Percentiles rank a stretch among this genome's conserved stretches.
phyloP scores from a whole-genome alignment of 2,113 vertebrate genomes.

The Tragelaphus scriptus region DNA sequence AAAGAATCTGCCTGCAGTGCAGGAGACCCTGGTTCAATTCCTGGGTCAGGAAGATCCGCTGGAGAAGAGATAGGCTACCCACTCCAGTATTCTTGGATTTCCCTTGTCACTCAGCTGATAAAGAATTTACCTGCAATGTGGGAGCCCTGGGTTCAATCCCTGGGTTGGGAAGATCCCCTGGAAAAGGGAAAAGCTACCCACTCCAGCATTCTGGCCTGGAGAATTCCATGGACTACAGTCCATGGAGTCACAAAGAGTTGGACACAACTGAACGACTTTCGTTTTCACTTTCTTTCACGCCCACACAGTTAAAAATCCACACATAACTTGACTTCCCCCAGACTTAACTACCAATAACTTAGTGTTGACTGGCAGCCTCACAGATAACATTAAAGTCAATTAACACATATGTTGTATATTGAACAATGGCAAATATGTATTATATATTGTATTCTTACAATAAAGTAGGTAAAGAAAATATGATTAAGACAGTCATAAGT shows the following conservation, averaged over 20 bases:
- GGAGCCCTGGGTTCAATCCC: not conserved
- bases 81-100: not conserved
- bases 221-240: not conserved
- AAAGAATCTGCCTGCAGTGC: not conserved
- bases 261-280: not conserved
- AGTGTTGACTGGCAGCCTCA: not conserved
- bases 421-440: not conserved
- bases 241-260: not conserved
- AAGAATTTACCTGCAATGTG: not conserved
- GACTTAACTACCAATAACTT: not conserved
- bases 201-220: not conserved
- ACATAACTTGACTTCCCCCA: not conserved
- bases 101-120: not conserved
- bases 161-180: not conserved
- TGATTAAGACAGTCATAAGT: not conserved
- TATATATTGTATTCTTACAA: not conserved
- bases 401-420: not conserved
- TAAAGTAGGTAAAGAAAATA: not conserved
- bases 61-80: not conserved
- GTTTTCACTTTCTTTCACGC: not conserved
- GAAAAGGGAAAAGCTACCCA: not conserved
- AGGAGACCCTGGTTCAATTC: fast-evolving
- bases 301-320: not conserved
- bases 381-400: not conserved
- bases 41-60: not conserved